These are phyloP conservation scores for Morpho helenor DNA, from an alignment of 2,888 invertebrate species.

Conservation along the genomic window DNA sequence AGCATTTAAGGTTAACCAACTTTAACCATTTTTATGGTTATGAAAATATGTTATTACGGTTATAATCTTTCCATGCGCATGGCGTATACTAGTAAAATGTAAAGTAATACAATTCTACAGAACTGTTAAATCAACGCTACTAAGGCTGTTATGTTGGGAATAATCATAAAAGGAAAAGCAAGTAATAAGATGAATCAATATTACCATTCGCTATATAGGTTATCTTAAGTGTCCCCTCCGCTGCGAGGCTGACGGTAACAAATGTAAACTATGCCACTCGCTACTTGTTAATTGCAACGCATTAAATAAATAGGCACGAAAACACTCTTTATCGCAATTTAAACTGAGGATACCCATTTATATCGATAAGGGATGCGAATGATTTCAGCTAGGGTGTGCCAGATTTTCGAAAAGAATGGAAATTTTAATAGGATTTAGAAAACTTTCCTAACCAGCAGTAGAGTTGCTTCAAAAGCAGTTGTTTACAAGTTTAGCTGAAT, in stretches of 20 bases:
- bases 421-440: too few species aligned
- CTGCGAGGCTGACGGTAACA: conserved; percentile 26
- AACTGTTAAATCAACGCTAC: background rate
- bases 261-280: conserved; percentile 33
- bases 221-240: conserved; percentile 18
- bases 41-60: too few species aligned
- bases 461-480: too few species aligned
- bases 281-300: conserved; percentile 47
- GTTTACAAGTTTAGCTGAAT: too few species aligned
- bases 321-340: conserved; percentile 34
- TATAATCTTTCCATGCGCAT: too few species aligned
- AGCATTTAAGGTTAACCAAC: too few species aligned
- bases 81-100: too few species aligned
- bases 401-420: too few species aligned
- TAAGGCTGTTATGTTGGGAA: too few species aligned
- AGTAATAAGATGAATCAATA: conserved; percentile 1
- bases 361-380: conserved; percentile 26
- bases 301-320: conserved; percentile 39
- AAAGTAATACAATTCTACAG: background rate
- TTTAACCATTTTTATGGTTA: too few species aligned
- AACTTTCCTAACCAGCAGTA: too few species aligned
- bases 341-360: conserved; percentile 28
- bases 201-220: conserved; percentile 14
- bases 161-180: background rate
- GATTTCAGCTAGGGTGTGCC: background rate